Conservation (phyloP, 2,888 invertebrate genomes). For the Polydrusus tereticollis region DNA sequence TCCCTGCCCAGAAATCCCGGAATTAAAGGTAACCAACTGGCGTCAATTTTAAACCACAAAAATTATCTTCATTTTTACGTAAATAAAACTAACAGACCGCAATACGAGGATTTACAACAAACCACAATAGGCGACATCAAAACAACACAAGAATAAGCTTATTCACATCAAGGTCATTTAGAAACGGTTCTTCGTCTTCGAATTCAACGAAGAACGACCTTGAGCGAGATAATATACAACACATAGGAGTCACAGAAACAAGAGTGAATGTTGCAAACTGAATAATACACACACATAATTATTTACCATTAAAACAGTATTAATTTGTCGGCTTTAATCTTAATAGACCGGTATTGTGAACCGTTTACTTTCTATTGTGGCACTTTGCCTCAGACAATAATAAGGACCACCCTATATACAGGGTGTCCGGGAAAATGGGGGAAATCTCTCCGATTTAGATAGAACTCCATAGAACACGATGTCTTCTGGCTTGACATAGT, state of each 20-base stretch:
- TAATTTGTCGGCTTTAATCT: background rate
- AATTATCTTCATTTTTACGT: background rate
- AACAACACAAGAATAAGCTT: slow-evolving; percentile 9
- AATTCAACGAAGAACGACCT: slow-evolving; percentile 22
- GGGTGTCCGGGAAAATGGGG: too few species aligned
- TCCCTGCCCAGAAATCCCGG: too few species aligned
- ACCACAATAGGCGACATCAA: slow-evolving; percentile 11
- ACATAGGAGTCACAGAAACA: slow-evolving; percentile 2
- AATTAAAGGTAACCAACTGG: background rate
- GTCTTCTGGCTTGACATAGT: too few species aligned
- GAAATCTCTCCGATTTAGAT: too few species aligned
- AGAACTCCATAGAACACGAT: too few species aligned
- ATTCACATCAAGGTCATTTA: slow-evolving; percentile 20
- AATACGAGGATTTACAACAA: background rate
- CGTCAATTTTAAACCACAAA: background rate
- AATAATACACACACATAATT: background rate
- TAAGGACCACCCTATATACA: too few species aligned
- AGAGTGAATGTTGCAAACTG: slow-evolving; percentile 11
- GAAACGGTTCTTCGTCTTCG: slow-evolving; percentile 30
- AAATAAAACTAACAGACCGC: background rate
- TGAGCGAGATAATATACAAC: slow-evolving; percentile 16
- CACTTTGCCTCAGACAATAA: too few species aligned
- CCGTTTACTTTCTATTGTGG: too few species aligned
- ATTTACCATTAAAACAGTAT: background rate
- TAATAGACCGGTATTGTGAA: too few species aligned